Conservation (phyloP, 2,797 vertebrate species). For the Leptoclinus maculatus region DNA sequence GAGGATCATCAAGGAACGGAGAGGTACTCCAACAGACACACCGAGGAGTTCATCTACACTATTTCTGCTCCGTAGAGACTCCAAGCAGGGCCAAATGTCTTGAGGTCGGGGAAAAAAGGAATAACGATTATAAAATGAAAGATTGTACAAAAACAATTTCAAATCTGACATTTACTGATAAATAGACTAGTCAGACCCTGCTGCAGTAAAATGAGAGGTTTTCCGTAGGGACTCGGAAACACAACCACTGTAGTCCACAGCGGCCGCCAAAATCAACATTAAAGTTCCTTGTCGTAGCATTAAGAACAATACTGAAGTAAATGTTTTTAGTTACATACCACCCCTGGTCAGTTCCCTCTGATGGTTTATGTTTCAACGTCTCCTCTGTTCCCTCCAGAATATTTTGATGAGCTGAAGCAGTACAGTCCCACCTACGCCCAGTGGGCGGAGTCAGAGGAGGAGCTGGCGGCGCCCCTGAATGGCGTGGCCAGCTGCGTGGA, state of each 20-base stretch:
- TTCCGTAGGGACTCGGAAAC: no score
- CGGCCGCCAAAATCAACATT: no score
- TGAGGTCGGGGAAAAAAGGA: no score
- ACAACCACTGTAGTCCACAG: no score
- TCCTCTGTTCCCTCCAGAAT: slow-evolving; percentile 81
- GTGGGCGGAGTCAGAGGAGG: slow-evolving; percentile 91
- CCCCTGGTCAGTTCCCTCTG: neutral
- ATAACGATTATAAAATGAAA: neutral
- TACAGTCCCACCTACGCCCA: slow-evolving; percentile 87
- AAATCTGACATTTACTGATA: neutral
- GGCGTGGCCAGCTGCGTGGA: slow-evolving; percentile 88
- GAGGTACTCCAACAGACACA: slow-evolving; percentile 78
- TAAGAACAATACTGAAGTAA: neutral
- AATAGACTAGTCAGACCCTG: no score
- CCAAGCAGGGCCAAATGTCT: neutral
- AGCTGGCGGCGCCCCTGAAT: slow-evolving; percentile 85
- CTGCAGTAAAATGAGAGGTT: no score
- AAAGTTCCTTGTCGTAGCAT: neutral
- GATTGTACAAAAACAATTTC: neutral
- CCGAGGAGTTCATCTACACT: no score
- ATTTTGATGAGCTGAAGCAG: slow-evolving; percentile 91
- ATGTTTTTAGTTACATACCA: neutral
- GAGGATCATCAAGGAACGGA: slow-evolving; percentile 93
- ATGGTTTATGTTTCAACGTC: neutral
- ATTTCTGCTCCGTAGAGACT: neutral